These are phyloP conservation scores for Sarotherodon lohbergeri DNA, from an alignment of 2,113 vertebrate species.

Conservation along the genomic window DNA sequence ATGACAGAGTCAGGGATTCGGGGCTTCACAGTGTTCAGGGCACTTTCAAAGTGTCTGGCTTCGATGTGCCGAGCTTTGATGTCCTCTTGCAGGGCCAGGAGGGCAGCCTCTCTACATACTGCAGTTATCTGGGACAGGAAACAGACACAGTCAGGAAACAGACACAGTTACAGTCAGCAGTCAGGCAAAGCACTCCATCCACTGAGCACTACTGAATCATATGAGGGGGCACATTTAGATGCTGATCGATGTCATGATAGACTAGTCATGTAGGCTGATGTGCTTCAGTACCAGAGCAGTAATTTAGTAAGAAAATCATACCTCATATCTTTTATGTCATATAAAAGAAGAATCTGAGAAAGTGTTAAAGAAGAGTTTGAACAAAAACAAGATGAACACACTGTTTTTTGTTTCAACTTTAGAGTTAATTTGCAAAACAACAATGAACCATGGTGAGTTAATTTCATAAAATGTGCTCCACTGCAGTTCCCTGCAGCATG, in stretches of 20 bases:
- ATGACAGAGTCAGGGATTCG: slow-evolving; percentile 85
- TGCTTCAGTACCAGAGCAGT: not conserved
- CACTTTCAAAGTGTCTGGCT: slow-evolving; percentile 78
- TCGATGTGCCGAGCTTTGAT: slow-evolving; percentile 75
- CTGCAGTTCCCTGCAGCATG: not conserved
- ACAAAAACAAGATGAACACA: not conserved
- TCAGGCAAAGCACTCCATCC: not conserved
- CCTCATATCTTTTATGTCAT: not conserved
- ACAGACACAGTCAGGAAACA: slow-evolving; percentile 62
- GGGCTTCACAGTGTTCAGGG: slow-evolving; percentile 79
- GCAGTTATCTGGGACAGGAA: slow-evolving; percentile 83
- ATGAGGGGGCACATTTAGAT: not conserved
- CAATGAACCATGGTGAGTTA: not conserved
- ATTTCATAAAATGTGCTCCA: not conserved
- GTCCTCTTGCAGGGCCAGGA: slow-evolving; percentile 90
- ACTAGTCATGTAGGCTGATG: not conserved
- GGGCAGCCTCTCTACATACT: slow-evolving; percentile 90
- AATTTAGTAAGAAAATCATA: not conserved
- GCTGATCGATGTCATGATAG: not conserved
- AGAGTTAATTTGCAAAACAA: not conserved
- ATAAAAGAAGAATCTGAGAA: not conserved
- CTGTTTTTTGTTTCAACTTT: not conserved
- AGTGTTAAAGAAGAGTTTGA: not conserved
- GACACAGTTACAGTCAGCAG: slow-evolving; percentile 49
- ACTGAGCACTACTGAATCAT: not conserved